Evolutionary conservation across 2,888 invertebrate species (phyloP), one percentile per base, ranked within the genome.

Genomic region (Melanchra persicariae): DNA sequence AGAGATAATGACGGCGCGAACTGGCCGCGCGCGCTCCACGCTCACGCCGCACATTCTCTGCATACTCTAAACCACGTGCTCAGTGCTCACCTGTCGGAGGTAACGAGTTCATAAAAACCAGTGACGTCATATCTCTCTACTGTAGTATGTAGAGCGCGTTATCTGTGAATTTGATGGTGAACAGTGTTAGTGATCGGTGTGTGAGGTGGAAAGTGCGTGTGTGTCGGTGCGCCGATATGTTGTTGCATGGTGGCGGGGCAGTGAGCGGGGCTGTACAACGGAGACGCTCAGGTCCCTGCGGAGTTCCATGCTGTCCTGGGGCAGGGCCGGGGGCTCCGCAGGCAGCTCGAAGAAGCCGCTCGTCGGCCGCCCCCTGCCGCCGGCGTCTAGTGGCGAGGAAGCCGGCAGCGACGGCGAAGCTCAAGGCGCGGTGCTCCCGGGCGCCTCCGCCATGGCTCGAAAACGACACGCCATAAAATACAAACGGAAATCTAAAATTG

Each of bases 261-360:
- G 89, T 87, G 91, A 92, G 93, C 92, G 93, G 93, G 92, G 92
- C 92, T 91, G 91, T 93, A 95, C 93, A 92, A 96, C 96, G 96
- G 95, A 95, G 95, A 93, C 95, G 89, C 93, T 96, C 91, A 94
- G 95, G 91, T 92, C 92, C 90, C 91, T 96, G 89, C 94, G 93
- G 91, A 94, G 91, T 89, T 94, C 95, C 88, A 96, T 96, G 95
- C 93, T 95, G 92, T 91, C 95, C 87, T 95, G 95, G 95, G 88
- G 89, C 79, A 90, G 87, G 88, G 92, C 84, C 87, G 89, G 87
- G 83, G 88, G 89, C 83, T 84, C 90, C 80, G 90, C 91, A 87
- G 89, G 92, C 82, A 84, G 91, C 77, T 90, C 93, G 65, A 88
- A 89, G 84, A 87, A 86, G 84, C 87, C 90, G 71, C 87, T 86